Conservation (phyloP, 2,888 invertebrate genomes). For the Pyrochroa serraticornis region DNA sequence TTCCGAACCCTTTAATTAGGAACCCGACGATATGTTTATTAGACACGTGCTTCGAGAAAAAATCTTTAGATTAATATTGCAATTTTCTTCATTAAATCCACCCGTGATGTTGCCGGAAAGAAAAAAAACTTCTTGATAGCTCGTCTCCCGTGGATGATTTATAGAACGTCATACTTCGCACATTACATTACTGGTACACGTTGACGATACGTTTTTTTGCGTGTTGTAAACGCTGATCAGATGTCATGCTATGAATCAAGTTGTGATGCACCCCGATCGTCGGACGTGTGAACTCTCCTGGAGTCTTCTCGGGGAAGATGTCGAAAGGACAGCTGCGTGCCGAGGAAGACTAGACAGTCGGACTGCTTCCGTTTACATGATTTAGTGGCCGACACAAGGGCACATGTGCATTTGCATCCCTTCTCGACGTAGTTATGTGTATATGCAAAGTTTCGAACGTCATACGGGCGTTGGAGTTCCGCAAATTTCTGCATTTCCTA, state of each 20-base stretch:
- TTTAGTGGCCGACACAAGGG: conserved; percentile 47
- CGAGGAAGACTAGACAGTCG: conserved; percentile 46
- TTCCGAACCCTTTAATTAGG: no score
- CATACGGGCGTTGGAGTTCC: conserved; percentile 30
- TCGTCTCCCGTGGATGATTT: conserved; percentile 8
- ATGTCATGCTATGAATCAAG: conserved; percentile 27
- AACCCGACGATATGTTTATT: no score
- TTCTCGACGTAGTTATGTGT: conserved; percentile 11
- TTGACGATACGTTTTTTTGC: background rate
- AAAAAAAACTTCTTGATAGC: no score
- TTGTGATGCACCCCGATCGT: conserved; percentile 14
- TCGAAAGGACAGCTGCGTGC: conserved; percentile 21
- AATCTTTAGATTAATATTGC: no score
- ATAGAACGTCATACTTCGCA: conserved; percentile 23
- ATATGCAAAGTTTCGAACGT: conserved; percentile 18
- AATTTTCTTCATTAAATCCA: no score
- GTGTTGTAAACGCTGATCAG: conserved; percentile 19
- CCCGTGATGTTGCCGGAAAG: no score
- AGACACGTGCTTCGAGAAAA: no score
- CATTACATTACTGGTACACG: conserved; percentile 11
- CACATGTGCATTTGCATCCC: conserved; percentile 49
- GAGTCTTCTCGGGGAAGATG: conserved; percentile 7
- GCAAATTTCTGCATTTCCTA: conserved; percentile 43
- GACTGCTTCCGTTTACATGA: conserved; percentile 56
- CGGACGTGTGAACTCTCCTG: conserved; percentile 24